Percentiles rank a stretch among this genome's conserved stretches.
phyloP scores from a whole-genome alignment of 2,113 vertebrate genomes.

The western clawed frog (Xenopus tropicalis) region DNA sequence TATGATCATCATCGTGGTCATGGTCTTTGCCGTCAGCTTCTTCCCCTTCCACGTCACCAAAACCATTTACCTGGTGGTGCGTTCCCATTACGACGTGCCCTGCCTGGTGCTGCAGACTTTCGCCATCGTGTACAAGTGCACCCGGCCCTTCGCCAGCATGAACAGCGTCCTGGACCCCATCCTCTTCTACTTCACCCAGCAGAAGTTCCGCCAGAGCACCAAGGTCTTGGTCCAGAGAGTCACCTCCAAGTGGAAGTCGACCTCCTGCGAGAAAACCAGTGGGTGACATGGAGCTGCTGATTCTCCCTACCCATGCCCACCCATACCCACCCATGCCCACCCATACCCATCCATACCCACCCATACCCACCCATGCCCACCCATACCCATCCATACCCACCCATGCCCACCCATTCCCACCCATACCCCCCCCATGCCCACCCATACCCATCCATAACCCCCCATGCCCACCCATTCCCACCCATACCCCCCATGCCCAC shows the following conservation, averaged over 20 bases:
- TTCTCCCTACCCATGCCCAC: no score
- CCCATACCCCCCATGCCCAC: no score
- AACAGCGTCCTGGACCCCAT: conserved; percentile 95
- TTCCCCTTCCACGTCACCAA: conserved; percentile 94
- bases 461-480: no score
- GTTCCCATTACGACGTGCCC: conserved; percentile 56
- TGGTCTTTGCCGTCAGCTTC: conserved; percentile 87
- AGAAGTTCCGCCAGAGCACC: conserved; percentile 76
- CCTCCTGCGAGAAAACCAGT: conserved; percentile 32
- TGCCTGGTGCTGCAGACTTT: conserved; percentile 75
- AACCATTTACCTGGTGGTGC: conserved; percentile 83
- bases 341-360: no score
- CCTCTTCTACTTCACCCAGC: conserved; percentile 92
- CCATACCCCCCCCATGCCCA: no score
- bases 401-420: no score
- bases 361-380: no score
- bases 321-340: no score
- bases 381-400: no score
- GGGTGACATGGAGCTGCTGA: not conserved
- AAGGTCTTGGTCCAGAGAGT: conserved; percentile 71
- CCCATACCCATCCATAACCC: no score
- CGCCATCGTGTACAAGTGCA: conserved; percentile 86
- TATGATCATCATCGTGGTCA: conserved; percentile 83
- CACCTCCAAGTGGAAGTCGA: conserved; percentile 63
- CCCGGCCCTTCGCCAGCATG: conserved; percentile 89